Base-by-base conservation (phyloP, 1,140 invertebrate species). In the Drosophila pseudoananassae region DNA sequence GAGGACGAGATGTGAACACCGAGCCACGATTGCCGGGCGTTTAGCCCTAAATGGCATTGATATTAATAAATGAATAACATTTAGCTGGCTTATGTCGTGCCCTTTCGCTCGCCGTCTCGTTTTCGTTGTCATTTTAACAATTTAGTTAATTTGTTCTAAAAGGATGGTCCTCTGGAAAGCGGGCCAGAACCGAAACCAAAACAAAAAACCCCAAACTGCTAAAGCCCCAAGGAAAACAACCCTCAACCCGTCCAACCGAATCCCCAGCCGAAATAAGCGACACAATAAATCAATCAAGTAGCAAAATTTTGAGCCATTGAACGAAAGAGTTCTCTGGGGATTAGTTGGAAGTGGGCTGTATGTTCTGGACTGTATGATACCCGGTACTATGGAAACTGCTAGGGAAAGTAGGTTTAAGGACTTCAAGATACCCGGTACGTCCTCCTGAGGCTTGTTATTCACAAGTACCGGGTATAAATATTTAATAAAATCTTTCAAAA, bases 1-100 rank as follows among this genome's bases (percentile, higher is more conserved):
- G 6, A 27, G 25, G 6, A 27, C 25, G 36, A 58, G 14, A 45
- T 27, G 25, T 7, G 25, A 27, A 27, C 25, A 27, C 25, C 25
- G 25, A 27, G 25, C 25, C 27, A 17, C 66, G 61, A 80, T 80
- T 79, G 71, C 58, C 53, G 31, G 64, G 27, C 76, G 61, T 55
- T 83, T 83, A 61, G 60, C 36, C 76, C 64, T 56, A 63, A 76
- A 85, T 68, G 80, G 72, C 72, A 80, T 63, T 76, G 77, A 81
- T 80, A 87, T 78, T 80, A 58, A 81, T 81, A 80, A 81, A 81
- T 80, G 59, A 80, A 80, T 80, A 53, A 56, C 77, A 76, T 80
- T 60, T 63, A 54, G 60, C 40, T 29, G 23, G 60, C 60, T 36
- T 63, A 56, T 46, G 52, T 36, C 43, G 12, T 50, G n/a, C 20